Evolutionary conservation across 2,113 vertebrate genomes (phyloP).

Genomic region (Corythaixoides concolor): DNA sequence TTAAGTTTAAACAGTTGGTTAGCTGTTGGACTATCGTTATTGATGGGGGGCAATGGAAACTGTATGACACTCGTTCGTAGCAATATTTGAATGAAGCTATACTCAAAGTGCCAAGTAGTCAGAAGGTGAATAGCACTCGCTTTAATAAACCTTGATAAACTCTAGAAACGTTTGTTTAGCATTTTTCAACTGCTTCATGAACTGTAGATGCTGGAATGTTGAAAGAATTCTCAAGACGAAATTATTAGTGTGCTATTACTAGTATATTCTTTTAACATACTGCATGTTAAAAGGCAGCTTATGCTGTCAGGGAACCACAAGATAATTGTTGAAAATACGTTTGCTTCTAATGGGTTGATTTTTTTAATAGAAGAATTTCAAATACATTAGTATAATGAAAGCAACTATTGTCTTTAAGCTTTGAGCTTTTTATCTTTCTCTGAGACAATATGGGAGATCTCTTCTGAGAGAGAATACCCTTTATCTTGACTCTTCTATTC

Average conservation of each 20-base stretch:
- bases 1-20: not conserved
- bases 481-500: not conserved
- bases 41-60: not conserved
- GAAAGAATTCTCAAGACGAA: not conserved
- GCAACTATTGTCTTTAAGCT: not conserved
- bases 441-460: not conserved
- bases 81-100: not conserved
- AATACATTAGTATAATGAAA: not conserved
- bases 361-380: not conserved
- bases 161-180: not conserved
- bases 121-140: not conserved
- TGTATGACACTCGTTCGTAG: accelerated
- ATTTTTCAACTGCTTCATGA: not conserved
- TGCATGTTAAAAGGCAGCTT: not conserved
- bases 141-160: not conserved
- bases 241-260: not conserved
- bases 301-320: not conserved
- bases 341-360: not conserved
- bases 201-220: not conserved
- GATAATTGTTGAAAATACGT: not conserved
- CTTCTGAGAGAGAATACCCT: not conserved
- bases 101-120: not conserved
- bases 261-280: not conserved
- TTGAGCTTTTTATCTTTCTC: not conserved
- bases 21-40: not conserved